A percentile compares a stretch with the other conserved stretches of the same genome.
These are phyloP conservation scores for Taeniopygia guttata DNA, from an alignment of 2,797 vertebrate species.

Conservation along the genomic window DNA sequence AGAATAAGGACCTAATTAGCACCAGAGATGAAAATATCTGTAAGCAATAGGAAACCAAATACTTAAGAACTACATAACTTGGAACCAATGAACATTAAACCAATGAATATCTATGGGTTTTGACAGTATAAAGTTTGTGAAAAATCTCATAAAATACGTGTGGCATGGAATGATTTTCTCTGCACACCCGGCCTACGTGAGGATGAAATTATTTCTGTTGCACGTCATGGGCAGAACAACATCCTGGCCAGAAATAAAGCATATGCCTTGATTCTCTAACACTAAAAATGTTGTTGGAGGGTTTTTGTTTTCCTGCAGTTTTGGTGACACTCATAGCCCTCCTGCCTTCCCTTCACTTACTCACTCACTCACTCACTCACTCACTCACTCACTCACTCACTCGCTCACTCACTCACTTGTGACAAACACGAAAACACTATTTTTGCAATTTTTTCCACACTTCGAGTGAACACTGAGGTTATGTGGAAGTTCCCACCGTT, in stretches of 20 bases:
- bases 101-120: neutral
- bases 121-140: neutral
- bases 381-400: neutral
- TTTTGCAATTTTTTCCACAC: neutral
- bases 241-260: neutral
- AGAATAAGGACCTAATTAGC: neutral
- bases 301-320: neutral
- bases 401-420: too few relatives aligned
- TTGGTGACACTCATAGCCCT: neutral
- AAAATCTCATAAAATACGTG: neutral
- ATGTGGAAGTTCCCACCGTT: neutral
- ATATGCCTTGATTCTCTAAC: neutral
- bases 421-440: fast-evolving
- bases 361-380: neutral
- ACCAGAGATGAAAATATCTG: neutral
- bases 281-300: neutral
- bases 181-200: fast-evolving
- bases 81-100: neutral
- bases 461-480: neutral
- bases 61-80: neutral
- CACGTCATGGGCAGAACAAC: neutral
- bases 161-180: neutral
- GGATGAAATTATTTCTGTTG: neutral
- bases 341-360: neutral
- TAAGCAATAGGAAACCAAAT: neutral